Base-by-base conservation (phyloP, 2,888 invertebrate species). In the Antheraea yamamai region DNA sequence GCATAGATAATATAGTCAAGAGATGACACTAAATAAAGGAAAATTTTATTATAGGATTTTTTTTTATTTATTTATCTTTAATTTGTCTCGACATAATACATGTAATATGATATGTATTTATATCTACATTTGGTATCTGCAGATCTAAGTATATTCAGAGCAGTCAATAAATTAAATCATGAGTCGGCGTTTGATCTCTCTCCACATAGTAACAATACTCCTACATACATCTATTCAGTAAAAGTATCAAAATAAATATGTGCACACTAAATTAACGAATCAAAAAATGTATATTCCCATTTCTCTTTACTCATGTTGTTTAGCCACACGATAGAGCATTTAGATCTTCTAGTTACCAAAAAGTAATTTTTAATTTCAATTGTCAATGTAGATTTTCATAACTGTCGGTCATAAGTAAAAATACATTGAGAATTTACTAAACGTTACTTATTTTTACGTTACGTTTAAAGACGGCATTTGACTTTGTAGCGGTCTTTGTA, bases 351-450 rank as follows among this genome's bases (percentile, higher is more conserved):
- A 55, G 18, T 52, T 52, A 52, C 20, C 55, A 20, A 20, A 55
- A 20, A 55, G 4, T n/a, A 1, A 14, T 55, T 16, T 52, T 52
- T 52, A 52, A 12, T 55, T 55, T 39, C 35, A 30, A 55, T 18
- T 55, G 18, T 18, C 55, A 20, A 55, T 20, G 55, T 55, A 18
- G 20, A n/a, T 61, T 61, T 47, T 47, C 47, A 12, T 47, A 12
- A 47, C 12, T 26, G 26, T 26, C 26, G 23, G 26, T 64, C 64
- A 64, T 64, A 64, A 64, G 26, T 16, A 18, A 26, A 26, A 23
- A 64, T 64, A 64, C 10, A 64, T 26, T 35, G 68, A 68, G 18
- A 68, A 35, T 68, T 68, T 68, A 68, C 35, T 68, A 39, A 68
- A 23, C 35, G 35, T 68, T 64, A 12, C 18, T 64, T 39, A 35